Conservation (phyloP, 2,113 vertebrate species). For the Macquaria ambigua region DNA sequence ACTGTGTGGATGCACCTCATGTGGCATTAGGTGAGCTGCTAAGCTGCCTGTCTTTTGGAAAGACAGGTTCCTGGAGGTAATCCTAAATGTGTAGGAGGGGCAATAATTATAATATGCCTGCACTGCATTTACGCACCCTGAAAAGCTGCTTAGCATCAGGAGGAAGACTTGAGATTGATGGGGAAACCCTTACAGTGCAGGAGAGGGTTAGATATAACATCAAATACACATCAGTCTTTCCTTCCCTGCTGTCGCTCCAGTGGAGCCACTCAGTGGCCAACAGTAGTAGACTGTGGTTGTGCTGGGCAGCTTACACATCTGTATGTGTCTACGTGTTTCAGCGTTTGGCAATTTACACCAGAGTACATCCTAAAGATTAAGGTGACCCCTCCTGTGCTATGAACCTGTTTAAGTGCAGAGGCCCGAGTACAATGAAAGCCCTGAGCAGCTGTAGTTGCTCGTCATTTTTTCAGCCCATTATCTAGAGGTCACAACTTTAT, state of each 20-base stretch:
- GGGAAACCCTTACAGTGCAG: slow-evolving; percentile 18
- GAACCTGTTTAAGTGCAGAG: background rate
- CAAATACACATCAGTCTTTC: background rate
- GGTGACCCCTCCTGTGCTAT: background rate
- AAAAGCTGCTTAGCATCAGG: slow-evolving; percentile 61
- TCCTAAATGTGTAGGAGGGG: slow-evolving; percentile 67
- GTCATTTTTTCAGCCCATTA: background rate
- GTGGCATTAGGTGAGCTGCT: slow-evolving; percentile 64
- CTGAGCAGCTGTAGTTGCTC: background rate
- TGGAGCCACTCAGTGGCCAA: background rate
- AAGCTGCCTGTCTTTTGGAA: slow-evolving; percentile 68
- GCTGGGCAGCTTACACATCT: background rate
- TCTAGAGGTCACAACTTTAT: slow-evolving; percentile 2
- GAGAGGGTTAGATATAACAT: background rate
- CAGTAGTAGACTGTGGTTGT: background rate
- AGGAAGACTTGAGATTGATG: slow-evolving; percentile 22
- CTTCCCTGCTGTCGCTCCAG: background rate
- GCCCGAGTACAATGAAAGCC: background rate
- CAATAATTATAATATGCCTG: slow-evolving; percentile 69
- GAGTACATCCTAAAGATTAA: background rate
- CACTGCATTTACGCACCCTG: slow-evolving; percentile 61
- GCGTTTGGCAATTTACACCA: background rate
- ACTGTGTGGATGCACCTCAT: slow-evolving; percentile 10
- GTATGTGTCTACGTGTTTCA: background rate
- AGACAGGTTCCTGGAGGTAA: slow-evolving; percentile 70